Conservation (phyloP, 2,797 vertebrate species). For the Microctenopoma steveboyesi region DNA sequence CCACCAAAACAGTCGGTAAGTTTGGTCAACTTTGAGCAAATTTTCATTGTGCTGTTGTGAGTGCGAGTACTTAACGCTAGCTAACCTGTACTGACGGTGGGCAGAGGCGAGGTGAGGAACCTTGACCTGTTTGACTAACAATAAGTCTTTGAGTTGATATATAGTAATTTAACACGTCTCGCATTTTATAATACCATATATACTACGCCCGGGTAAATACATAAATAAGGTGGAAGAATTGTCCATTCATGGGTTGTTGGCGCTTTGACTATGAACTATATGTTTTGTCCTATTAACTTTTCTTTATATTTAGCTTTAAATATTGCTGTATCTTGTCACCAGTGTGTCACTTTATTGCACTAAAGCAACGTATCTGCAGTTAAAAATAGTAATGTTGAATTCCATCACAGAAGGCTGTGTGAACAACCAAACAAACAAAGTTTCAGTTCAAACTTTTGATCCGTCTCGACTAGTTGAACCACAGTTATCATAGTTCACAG, state of each 20-base stretch:
- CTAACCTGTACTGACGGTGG: not conserved
- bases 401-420: not conserved
- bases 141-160: not conserved
- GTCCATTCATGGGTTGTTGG: not conserved
- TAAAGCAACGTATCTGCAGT: not conserved
- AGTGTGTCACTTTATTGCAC: not conserved
- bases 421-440: conserved; percentile 1
- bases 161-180: not conserved
- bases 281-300: not conserved
- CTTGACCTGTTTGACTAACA: not conserved
- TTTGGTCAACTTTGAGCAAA: conserved; percentile 3
- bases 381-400: not conserved
- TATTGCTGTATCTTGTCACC: not conserved
- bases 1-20: conserved; percentile 47
- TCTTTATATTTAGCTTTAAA: too few species aligned
- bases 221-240: not conserved
- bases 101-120: not conserved
- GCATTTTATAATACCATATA: too few species aligned
- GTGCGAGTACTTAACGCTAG: not conserved
- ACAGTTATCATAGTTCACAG: conserved; percentile 16
- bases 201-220: not conserved
- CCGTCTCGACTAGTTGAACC: not conserved
- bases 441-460: conserved; percentile 5
- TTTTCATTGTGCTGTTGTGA: not conserved
- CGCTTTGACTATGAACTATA: not conserved